Conservation (phyloP, 2,113 vertebrate species). For the Tamias sibiricus region DNA sequence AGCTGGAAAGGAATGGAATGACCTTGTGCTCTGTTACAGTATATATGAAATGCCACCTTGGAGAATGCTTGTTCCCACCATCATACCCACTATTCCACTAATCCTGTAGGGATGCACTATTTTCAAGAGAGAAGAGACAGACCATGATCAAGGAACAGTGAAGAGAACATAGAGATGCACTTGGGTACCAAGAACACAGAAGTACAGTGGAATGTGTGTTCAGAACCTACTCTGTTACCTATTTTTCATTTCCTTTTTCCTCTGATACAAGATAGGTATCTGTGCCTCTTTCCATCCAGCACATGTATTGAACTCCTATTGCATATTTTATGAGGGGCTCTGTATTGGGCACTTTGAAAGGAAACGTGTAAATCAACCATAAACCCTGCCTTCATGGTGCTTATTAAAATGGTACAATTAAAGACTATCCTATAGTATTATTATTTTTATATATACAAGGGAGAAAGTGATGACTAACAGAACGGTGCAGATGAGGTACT, state of each 20-base stretch:
- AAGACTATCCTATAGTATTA: not conserved
- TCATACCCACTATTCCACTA: accelerated
- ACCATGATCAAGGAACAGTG: not conserved
- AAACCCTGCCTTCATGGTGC: not conserved
- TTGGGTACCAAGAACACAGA: accelerated
- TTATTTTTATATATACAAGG: not conserved
- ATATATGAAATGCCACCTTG: not conserved
- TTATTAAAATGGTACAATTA: not conserved
- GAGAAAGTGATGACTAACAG: not conserved
- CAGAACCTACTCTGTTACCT: not conserved
- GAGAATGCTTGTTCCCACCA: accelerated
- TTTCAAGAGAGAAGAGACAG: not conserved
- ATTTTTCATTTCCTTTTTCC: not conserved
- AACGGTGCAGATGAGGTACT: not conserved
- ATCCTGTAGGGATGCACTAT: not conserved
- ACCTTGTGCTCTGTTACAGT: not conserved
- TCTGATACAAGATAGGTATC: not conserved
- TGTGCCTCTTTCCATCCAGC: not conserved
- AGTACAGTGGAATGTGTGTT: accelerated
- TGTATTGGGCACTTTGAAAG: not conserved
- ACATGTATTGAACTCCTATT: not conserved
- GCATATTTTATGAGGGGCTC: not conserved
- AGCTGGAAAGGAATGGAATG: not conserved
- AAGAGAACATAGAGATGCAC: not conserved
- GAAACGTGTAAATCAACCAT: constrained; percentile 42